Percentiles rank a stretch among this genome's conserved stretches.
These are phyloP conservation scores for Eupeodes luniger DNA, from an alignment of 2,888 invertebrate genomes.

Conservation along the genomic window DNA sequence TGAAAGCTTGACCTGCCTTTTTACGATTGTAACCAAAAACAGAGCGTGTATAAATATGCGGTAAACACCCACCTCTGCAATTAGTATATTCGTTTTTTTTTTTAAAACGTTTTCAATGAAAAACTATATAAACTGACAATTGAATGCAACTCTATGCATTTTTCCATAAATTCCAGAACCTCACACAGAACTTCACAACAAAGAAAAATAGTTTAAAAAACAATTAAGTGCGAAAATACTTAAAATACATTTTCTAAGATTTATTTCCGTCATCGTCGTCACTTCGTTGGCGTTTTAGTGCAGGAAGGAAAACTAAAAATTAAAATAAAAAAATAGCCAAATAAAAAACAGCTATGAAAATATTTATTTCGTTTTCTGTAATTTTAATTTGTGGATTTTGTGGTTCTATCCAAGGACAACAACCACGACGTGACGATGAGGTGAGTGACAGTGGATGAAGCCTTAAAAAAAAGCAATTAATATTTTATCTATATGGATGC, in stretches of 20 bases:
- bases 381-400: conserved; percentile 53
- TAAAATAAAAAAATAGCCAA: conserved; percentile 8
- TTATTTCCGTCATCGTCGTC: conserved; percentile 26
- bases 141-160: conserved; percentile 47
- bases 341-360: conserved; percentile 51
- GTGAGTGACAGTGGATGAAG: conserved; percentile 58
- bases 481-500: conserved; percentile 10
- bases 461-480: not conserved
- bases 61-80: conserved; percentile 21
- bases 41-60: not conserved
- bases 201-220: not conserved
- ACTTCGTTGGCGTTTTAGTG: not conserved
- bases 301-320: conserved; percentile 14
- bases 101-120: not conserved
- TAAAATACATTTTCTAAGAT: conserved; percentile 36
- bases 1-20: conserved; percentile 47
- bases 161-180: conserved; percentile 37
- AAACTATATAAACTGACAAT: conserved; percentile 49
- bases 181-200: not conserved
- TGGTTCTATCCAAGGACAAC: conserved; percentile 65
- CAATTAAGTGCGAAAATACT: not conserved
- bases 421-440: conserved; percentile 71
- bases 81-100: conserved; percentile 31
- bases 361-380: conserved; percentile 49
- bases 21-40: conserved; percentile 41